Conservation (phyloP, 1,140 invertebrate species). For the Caerostris extrusa region DNA sequence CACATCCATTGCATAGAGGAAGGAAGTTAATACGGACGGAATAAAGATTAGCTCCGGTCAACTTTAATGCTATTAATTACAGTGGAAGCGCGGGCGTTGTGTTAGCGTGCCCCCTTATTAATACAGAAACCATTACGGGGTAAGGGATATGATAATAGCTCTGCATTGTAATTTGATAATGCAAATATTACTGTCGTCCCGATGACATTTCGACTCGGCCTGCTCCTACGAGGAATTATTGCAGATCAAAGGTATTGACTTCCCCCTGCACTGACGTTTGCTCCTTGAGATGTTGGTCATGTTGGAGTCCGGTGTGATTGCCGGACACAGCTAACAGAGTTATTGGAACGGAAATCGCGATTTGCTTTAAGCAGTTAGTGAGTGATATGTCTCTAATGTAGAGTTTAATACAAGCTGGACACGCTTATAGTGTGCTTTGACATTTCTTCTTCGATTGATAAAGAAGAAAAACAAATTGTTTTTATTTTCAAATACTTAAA, state of each 20-base stretch:
- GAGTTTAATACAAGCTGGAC: no score
- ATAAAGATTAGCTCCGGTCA: slow-evolving; percentile 55
- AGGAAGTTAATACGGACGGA: slow-evolving; percentile 18
- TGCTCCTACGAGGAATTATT: slow-evolving; percentile 25
- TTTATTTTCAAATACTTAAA: no score
- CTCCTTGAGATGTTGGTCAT: slow-evolving; percentile 27
- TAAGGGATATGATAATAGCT: slow-evolving; percentile 68
- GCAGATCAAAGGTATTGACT: slow-evolving; percentile 58
- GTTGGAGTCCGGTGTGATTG: slow-evolving; percentile 15
- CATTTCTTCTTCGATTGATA: no score
- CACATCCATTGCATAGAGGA: background rate
- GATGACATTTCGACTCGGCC: slow-evolving; percentile 20
- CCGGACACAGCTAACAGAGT: slow-evolving; percentile 9
- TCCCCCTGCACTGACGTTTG: background rate
- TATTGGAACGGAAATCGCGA: background rate
- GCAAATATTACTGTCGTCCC: slow-evolving; percentile 43
- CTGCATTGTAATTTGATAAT: slow-evolving; percentile 62
- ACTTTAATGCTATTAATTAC: slow-evolving; percentile 70
- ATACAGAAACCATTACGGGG: slow-evolving; percentile 43
- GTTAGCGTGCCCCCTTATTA: slow-evolving; percentile 49
- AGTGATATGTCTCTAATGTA: background rate
- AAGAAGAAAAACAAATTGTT: no score
- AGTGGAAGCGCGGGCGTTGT: background rate
- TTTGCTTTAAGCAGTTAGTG: background rate
- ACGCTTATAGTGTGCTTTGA: no score